Conservation (phyloP, 2,113 vertebrate genomes). For the Hipposideros armiger region DNA sequence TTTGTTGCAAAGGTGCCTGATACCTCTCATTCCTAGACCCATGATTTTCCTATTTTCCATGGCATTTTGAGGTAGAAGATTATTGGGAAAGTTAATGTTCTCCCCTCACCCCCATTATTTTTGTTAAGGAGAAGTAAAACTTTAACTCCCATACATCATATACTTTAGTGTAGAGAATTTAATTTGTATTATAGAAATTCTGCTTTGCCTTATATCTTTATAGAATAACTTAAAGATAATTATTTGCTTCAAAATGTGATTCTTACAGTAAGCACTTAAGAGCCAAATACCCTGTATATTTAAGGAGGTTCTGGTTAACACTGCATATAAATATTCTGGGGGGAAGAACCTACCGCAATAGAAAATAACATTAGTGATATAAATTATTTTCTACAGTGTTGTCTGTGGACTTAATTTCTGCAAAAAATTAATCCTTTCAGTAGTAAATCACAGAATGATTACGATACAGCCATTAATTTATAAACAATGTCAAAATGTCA, state of each 20-base stretch:
- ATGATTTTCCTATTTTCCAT: neutral
- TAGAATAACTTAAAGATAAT: neutral
- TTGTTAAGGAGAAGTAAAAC: neutral
- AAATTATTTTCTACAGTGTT: neutral
- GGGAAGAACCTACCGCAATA: neutral
- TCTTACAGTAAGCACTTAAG: conserved; percentile 7
- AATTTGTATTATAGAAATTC: neutral
- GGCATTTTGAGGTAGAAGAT: conserved; percentile 7
- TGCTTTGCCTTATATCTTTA: neutral
- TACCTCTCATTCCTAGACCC: neutral
- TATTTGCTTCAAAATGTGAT: conserved; percentile 34
- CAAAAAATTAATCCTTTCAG: neutral
- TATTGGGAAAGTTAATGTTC: neutral
- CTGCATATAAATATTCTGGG: neutral
- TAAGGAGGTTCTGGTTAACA: neutral
- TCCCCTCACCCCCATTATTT: neutral
- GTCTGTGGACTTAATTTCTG: neutral
- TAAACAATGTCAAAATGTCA: conserved; percentile 29
- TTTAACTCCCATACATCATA: neutral
- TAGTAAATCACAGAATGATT: neutral
- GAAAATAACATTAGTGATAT: neutral
- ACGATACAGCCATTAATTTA: neutral
- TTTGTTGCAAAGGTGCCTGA: neutral
- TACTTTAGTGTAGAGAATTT: conserved; percentile 23
- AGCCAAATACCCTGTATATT: neutral